phyloP scores from a whole-genome alignment of 2,888 invertebrate species.

The Pilophorus perplexus region DNA sequence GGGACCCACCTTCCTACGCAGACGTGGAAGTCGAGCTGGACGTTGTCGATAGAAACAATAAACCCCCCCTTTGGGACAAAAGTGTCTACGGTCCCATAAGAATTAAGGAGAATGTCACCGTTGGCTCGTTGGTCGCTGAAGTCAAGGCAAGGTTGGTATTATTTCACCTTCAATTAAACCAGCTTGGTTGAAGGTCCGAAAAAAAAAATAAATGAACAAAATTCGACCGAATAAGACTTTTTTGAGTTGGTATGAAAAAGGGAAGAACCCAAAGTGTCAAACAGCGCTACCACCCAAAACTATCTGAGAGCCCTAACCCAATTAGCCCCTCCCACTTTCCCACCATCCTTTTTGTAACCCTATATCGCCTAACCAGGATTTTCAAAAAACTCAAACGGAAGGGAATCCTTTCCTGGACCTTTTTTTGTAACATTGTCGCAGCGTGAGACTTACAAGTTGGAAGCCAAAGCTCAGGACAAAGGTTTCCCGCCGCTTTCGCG shows the following conservation, averaged over 20 bases:
- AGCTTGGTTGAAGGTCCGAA: constrained; percentile 13
- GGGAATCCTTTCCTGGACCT: constrained; percentile 12
- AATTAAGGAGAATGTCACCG: constrained; percentile 98
- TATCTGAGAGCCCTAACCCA: constrained; percentile 23
- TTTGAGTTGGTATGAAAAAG: background rate
- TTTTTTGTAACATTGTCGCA: constrained; percentile 53
- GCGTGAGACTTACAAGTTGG: constrained; percentile 97
- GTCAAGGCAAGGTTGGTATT: constrained; percentile 82
- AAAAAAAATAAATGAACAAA: background rate
- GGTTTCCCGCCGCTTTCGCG: constrained; percentile 92
- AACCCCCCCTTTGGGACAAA: constrained; percentile 94
- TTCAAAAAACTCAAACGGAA: background rate
- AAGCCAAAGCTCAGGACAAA: constrained; percentile 97
- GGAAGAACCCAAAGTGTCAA: constrained; percentile 24
- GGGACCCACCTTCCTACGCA: constrained; percentile 85
- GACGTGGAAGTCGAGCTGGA: constrained; percentile 97
- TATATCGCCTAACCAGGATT: constrained; percentile 8
- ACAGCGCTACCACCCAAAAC: constrained; percentile 40
- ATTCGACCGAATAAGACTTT: background rate
- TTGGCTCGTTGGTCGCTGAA: constrained; percentile 97
- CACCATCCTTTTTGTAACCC: background rate
- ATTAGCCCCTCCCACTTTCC: background rate
- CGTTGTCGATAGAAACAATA: constrained; percentile 98
- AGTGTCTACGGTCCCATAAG: constrained; percentile 94
- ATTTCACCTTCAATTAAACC: constrained; percentile 14